Evolutionary conservation across 2,797 vertebrate genomes (phyloP), one percentile per base, ranked within the genome.

Genomic region (Hipposideros larvatus): DNA sequence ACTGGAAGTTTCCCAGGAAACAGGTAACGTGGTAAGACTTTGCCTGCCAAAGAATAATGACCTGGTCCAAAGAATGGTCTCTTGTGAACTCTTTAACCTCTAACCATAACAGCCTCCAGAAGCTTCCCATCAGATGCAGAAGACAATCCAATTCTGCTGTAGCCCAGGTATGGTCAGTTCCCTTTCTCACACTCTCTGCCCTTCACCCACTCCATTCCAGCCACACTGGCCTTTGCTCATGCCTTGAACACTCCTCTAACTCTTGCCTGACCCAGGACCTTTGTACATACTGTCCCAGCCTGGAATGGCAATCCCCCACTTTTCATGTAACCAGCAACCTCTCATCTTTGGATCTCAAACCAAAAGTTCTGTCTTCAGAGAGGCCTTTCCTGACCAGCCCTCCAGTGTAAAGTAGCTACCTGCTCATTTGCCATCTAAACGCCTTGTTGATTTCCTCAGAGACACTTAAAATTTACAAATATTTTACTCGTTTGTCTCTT

Each of bases 291-390:
- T 14, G 7, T 46, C 71, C 28, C 66, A 59, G 16, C 46, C 10
- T 21, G 21, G n/a, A 68, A 37, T 0, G 2, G 31, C n/a, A 75
- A n/a, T 43, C 21, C n/a, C 46, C 14, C 0, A 48, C 68, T 77
- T 31, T 41, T 61, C 26, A 4, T 7, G 26, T 9, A 74, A 78
- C 19, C 68, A 16, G 70, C 53, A n/a, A 84, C 71, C 63, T 68
- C 84, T 59, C 43, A 7, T 34, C 41, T 89, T 70, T 43, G n/a
- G n/a, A 19, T 91, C 74, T 78, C 53, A 88, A 61, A 51, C 14
- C 28, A 18, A 28, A 74, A 65, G 10, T 46, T 63, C 19, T 70
- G 11, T n/a, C 43, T 37, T 73, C 6, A 0, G 26, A 26, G 14
- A 43, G 22, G 2, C 34, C 73, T 37, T 65, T 61, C n/a, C 51